Base-by-base conservation (phyloP, 2,888 invertebrate species). In the Pheosia tremula region DNA sequence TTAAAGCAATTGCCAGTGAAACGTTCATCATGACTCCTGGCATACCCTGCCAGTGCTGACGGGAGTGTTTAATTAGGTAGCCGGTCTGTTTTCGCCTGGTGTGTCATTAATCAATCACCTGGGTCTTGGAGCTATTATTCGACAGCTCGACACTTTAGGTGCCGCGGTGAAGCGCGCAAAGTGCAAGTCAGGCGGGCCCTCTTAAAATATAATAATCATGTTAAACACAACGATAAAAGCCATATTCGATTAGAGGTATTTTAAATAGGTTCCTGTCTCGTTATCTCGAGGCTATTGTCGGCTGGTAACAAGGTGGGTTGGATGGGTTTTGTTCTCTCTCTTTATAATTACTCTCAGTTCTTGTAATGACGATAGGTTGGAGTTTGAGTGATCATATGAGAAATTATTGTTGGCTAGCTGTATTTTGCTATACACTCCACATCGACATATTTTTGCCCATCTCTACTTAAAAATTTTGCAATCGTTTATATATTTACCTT, bases 191-290 rank as follows among this genome's bases (percentile, higher is more conserved):
- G 84, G 91, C 71, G 81, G 75, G 82, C 80, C 88, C 89, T 91
- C 88, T 92, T 91, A 91, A 91, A 93, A 91, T 91, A 90, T 93
- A 92, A 93, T 92, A 93, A 93, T 93, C 90, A 89, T 90, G 93
- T 92, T 93, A 93, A 93, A 93, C 87, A 88, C 86, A 85, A 85
- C 87, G 85, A 90, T 89, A 93, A 92, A 91, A 91, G 86, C 90
- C 88, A 89, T 90, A 90, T 91, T 90, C 91, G 91, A 89, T 91
- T 91, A 90, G 83, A 85, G 78, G 81, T 83, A 85, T 87, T 88
- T 90, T 88, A 89, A 92, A 93, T 90, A 87, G 88, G 87, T 90
- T 89, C 83, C 83, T 85, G 87, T 87, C 91, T 91, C 84, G 89
- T 91, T 91, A 91, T 87, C 86, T 87, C 75, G 76, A 65, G 67